A percentile compares a stretch with the other conserved stretches of the same genome.
phyloP scores from a whole-genome alignment of 2,113 vertebrate species.

The Cebus imitator region DNA sequence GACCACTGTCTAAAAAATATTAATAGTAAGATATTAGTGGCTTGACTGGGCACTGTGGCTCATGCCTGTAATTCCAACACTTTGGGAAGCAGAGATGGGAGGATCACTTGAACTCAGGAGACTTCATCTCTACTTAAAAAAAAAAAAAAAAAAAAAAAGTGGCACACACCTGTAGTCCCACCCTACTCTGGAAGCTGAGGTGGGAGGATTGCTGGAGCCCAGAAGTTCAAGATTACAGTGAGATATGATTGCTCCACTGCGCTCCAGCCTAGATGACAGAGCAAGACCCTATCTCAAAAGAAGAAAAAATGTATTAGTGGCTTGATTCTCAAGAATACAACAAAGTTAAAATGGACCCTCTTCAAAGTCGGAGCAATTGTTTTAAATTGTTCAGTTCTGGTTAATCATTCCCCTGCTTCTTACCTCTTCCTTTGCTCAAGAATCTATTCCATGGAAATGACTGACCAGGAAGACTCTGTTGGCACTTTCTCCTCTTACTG shows the following conservation, averaged over 20 bases:
- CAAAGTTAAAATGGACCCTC: neutral
- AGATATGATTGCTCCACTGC: too few relatives aligned
- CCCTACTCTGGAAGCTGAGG: too few relatives aligned
- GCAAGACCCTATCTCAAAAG: too few relatives aligned
- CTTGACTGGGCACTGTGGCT: neutral
- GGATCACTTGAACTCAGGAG: too few relatives aligned
- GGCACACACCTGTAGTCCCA: too few relatives aligned
- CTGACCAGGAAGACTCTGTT: neutral
- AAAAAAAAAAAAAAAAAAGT: too few relatives aligned
- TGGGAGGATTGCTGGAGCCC: too few relatives aligned
- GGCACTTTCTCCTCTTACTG: neutral
- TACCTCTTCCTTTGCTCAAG: neutral
- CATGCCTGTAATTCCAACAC: too few relatives aligned
- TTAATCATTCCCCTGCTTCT: neutral
- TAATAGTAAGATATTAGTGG: neutral
- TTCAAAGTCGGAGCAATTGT: neutral
- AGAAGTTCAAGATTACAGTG: too few relatives aligned
- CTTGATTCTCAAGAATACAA: slow-evolving; percentile 24
- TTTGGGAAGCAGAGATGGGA: too few relatives aligned
- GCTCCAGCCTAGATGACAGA: too few relatives aligned
- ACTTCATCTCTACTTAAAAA: too few relatives aligned
- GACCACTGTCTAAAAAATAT: neutral
- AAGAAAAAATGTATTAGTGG: neutral
- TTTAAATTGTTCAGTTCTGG: neutral
- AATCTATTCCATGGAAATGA: slow-evolving; percentile 5